A percentile compares a stretch with the other conserved stretches of the same genome.
These are phyloP conservation scores for Hipparchia semele DNA, from an alignment of 2,888 invertebrate species.

Conservation along the genomic window DNA sequence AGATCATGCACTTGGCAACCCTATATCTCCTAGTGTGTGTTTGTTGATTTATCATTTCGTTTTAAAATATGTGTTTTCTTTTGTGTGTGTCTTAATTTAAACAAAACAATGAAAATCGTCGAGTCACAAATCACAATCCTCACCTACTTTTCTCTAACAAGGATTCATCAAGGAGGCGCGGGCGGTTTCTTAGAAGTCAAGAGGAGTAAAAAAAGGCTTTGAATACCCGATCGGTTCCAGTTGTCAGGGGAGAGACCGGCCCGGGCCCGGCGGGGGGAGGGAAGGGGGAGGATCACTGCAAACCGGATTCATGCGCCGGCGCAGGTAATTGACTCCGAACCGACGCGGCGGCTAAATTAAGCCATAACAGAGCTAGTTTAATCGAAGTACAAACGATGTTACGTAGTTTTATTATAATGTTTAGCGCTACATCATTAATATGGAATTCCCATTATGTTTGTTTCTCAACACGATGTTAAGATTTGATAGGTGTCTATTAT, in stretches of 20 bases:
- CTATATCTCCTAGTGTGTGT: neutral
- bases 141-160: conserved; percentile 35
- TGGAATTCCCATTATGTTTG: conserved; percentile 46
- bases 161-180: conserved; percentile 49
- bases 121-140: conserved; percentile 7
- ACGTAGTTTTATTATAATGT: conserved; percentile 57
- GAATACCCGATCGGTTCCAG: conserved; percentile 64
- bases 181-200: conserved; percentile 47
- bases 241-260: conserved; percentile 47
- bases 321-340: conserved; percentile 75
- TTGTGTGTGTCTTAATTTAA: neutral
- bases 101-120: conserved; percentile 12
- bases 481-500: conserved; percentile 19
- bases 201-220: conserved; percentile 67
- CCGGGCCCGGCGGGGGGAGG: conserved; percentile 35
- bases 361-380: conserved; percentile 72
- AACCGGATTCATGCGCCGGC: conserved; percentile 76
- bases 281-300: conserved; percentile 52
- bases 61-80: neutral
- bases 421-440: conserved; percentile 51
- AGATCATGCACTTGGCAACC: too few species aligned
- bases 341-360: conserved; percentile 66
- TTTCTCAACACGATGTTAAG: conserved; percentile 11
- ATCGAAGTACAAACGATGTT: conserved; percentile 57
- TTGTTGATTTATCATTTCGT: too few species aligned